Evolutionary conservation across 92 coral and sea anemone species (phyloP).

Genomic region (Zoanthus sansibaricus): DNA sequence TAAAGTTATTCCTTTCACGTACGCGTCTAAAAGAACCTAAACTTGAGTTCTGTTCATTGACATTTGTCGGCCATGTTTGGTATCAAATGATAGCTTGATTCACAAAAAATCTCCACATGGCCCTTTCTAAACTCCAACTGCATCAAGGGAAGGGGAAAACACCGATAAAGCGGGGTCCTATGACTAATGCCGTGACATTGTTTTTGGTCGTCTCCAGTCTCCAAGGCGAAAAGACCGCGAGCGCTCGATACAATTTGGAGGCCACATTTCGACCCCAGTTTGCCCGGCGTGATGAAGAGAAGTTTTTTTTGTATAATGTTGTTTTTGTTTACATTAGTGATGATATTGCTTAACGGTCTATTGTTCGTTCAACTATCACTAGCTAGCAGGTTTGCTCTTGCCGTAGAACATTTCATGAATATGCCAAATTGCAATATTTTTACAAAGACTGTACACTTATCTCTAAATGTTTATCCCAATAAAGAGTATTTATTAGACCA

Average conservation of each 20-base stretch:
- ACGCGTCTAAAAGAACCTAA: conserved; percentile 1
- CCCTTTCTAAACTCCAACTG: conserved; percentile 1
- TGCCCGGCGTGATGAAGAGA: not conserved
- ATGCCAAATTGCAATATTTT: too few relatives aligned
- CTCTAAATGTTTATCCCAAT: too few relatives aligned
- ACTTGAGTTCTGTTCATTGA: conserved; percentile 5
- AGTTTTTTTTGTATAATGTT: not conserved
- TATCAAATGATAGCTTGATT: conserved; percentile 1
- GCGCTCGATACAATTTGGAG: conserved; percentile 5
- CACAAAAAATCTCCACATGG: not conserved
- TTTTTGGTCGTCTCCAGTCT: conserved; percentile 14
- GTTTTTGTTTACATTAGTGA: too few relatives aligned
- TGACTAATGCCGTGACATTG: not conserved
- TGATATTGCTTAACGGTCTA: too few relatives aligned
- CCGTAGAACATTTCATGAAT: too few relatives aligned
- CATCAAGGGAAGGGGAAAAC: not conserved
- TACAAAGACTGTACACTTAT: too few relatives aligned
- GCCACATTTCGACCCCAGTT: not conserved
- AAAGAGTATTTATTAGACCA: too few relatives aligned
- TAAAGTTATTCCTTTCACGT: not conserved
- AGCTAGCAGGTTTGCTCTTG: too few relatives aligned
- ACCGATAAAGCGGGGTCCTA: not conserved
- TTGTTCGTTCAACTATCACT: too few relatives aligned
- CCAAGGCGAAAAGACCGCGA: not conserved
- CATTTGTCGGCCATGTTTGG: conserved; percentile 12